Evolutionary conservation across 2,888 invertebrate genomes (phyloP).

Genomic region (Mantis religiosa): DNA sequence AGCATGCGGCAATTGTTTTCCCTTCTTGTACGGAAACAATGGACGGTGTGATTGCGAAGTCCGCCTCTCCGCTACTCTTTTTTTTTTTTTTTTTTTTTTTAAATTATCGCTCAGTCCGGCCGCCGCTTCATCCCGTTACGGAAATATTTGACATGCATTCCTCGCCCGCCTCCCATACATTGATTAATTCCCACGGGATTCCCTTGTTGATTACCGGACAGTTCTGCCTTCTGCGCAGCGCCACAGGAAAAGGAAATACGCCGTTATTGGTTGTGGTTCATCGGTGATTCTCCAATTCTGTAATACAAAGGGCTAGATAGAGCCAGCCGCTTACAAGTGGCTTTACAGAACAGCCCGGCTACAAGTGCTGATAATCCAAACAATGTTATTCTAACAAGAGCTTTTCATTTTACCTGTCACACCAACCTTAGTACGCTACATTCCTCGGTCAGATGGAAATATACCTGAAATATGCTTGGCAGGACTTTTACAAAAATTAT

Average conservation of each 20-base stretch:
- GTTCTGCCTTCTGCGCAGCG: not conserved
- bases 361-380: not conserved
- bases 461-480: no score
- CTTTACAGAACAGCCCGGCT: not conserved
- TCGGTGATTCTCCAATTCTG: not conserved
- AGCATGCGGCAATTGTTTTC: not conserved
- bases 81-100: no score
- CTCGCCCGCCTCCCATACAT: not conserved
- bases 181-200: not conserved
- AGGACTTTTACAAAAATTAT: no score
- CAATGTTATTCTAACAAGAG: not conserved
- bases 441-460: no score
- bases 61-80: not conserved
- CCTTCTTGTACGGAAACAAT: not conserved
- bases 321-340: not conserved
- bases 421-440: no score
- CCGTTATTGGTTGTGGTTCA: not conserved
- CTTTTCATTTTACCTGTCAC: no score
- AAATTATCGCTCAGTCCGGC: not conserved
- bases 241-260: not conserved
- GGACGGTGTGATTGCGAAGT: not conserved
- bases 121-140: not conserved
- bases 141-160: not conserved
- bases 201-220: not conserved
- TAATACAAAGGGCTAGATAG: not conserved